phyloP scores from a whole-genome alignment of 2,113 vertebrate species.

The Eleginops maclovinus region DNA sequence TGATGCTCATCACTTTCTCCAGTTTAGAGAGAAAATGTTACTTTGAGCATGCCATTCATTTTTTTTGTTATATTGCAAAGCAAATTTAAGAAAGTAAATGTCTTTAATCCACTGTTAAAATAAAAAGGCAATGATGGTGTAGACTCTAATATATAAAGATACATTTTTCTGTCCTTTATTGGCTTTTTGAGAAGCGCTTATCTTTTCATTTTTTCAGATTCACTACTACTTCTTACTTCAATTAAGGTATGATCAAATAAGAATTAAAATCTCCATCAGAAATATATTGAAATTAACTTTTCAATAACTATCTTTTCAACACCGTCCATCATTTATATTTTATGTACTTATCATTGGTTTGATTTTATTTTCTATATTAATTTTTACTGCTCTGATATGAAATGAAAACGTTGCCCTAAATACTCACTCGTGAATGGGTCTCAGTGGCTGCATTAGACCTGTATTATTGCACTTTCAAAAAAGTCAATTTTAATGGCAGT shows the following conservation, averaged over 20 bases:
- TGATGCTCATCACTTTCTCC: constrained; percentile 36
- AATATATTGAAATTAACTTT: neutral
- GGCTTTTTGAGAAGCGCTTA: neutral
- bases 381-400: constrained; percentile 7
- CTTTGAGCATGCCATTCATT: neutral
- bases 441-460: constrained; percentile 35
- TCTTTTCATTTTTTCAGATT: neutral
- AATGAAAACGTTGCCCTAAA: neutral
- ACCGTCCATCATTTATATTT: neutral
- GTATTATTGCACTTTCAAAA: constrained; percentile 45
- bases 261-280: neutral
- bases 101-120: neutral
- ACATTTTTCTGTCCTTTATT: neutral
- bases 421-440: constrained; percentile 31
- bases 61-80: neutral
- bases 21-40: constrained; percentile 19
- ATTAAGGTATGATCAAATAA: neutral
- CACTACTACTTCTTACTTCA: neutral
- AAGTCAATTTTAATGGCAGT: constrained; percentile 48
- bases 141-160: neutral
- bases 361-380: neutral
- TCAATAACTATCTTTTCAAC: neutral
- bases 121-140: neutral
- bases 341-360: neutral
- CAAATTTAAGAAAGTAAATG: neutral